Evolutionary conservation across 2,888 invertebrate species (phyloP), one percentile per base, ranked within the genome.

Genomic region (Dione vanillae): DNA sequence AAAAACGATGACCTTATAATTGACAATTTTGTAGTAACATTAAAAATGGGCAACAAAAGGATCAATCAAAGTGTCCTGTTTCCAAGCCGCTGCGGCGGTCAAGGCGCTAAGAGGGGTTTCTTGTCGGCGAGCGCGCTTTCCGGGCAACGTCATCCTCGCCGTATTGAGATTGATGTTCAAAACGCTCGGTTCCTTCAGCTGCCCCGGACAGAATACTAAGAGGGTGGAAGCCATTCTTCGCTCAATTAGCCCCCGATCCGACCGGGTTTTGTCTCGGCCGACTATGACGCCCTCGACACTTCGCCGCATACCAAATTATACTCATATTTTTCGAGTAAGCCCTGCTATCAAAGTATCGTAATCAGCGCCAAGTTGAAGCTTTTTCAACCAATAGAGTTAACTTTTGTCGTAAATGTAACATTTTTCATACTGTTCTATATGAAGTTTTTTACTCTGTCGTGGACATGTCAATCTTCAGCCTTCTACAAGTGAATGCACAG

Each of bases 121-220:
- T 91, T 92, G 92, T 92, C 86, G 83, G 82, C 80, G 78, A 78
- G 78, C 78, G 78, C 85, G 85, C 83, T 88, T 90, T 88, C 91
- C 90, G 89, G 82, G 78, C 79, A 81, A 85, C 90, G 92, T 92
- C 92, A 92, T 88, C 87, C 85, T 85, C 81, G 78, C 82, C 84
- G 86, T 91, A 92, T 92, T 92, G 92, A 92, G 92, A 92, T 92
- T 92, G 92, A 92, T 92, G 91, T 87, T 85, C 82, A 80, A 79
- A 84, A 84, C 88, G 87, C 83, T 83, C 78, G 79, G 80, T 77
- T 83, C 80, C 80, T 80, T 82, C 82, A 79, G 78, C 82, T 78
- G 81, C 80, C 82, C 79, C 83, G 82, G 78, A 78, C 86, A 83
- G 92, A 92, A 92, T 92, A 92, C 91, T 91, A 92, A 92, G 84